Conservation (phyloP, 2,113 vertebrate species). For the Trogon melanurus region DNA sequence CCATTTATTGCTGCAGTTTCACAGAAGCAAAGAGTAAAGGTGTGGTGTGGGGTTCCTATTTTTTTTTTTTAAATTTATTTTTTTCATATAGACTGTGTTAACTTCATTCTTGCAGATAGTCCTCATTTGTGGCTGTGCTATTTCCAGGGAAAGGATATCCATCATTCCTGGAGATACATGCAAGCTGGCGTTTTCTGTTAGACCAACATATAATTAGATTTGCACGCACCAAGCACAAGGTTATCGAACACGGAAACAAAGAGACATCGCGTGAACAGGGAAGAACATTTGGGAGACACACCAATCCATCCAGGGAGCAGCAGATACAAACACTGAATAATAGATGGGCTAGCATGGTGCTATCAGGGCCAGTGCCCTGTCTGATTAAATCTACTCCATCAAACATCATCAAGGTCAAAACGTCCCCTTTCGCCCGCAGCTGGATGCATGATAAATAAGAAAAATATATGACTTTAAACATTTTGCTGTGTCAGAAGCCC, state of each 20-base stretch:
- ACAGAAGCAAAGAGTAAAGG: neutral
- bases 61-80: neutral
- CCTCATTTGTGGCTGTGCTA: neutral
- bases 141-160: neutral
- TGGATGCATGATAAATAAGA: neutral
- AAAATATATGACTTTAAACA: neutral
- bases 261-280: neutral
- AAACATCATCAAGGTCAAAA: constrained; percentile 29
- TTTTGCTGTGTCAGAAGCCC: neutral
- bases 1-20: neutral
- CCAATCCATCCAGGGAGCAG: neutral
- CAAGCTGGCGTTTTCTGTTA: constrained; percentile 30
- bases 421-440: neutral
- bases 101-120: neutral
- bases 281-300: neutral
- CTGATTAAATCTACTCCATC: constrained; percentile 29
- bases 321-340: constrained; percentile 9
- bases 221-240: constrained; percentile 12
- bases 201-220: constrained; percentile 31
- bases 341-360: neutral
- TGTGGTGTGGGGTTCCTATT: neutral
- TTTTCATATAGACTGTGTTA: neutral
- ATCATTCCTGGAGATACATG: neutral
- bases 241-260: neutral
- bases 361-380: neutral